A percentile compares a stretch with the other conserved stretches of the same genome.
Evolutionary conservation across 2,113 vertebrate species (phyloP).

Genomic region (Heptranchias perlo): DNA sequence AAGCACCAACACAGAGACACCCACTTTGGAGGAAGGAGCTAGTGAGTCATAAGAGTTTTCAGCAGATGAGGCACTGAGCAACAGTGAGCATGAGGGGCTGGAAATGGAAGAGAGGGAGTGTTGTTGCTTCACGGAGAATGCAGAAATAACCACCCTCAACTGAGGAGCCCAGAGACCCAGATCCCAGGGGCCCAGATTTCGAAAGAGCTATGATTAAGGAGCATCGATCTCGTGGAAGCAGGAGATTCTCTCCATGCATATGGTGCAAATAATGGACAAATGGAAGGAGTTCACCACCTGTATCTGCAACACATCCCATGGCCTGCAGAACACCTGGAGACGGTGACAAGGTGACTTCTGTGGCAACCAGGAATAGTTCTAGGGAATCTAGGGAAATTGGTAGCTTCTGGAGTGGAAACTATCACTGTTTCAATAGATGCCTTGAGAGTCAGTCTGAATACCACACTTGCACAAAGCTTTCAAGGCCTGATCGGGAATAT

Average conservation of each 20-base stretch:
- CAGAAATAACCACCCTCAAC: no score
- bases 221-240: neutral
- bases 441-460: no score
- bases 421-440: no score
- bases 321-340: neutral
- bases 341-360: no score
- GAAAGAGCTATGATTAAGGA: neutral
- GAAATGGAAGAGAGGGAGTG: neutral
- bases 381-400: no score
- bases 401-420: no score
- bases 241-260: neutral
- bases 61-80: neutral
- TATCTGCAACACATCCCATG: neutral
- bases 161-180: neutral
- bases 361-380: no score
- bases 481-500: no score
- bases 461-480: no score
- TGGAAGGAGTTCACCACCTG: neutral
- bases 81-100: neutral
- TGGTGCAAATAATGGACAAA: neutral
- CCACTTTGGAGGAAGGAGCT: neutral
- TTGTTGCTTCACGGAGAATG: neutral
- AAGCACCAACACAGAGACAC: neutral
- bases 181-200: neutral
- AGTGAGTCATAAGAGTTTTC: neutral